phyloP scores from a whole-genome alignment of 2,113 vertebrate species.

The Corythaeola cristata region DNA sequence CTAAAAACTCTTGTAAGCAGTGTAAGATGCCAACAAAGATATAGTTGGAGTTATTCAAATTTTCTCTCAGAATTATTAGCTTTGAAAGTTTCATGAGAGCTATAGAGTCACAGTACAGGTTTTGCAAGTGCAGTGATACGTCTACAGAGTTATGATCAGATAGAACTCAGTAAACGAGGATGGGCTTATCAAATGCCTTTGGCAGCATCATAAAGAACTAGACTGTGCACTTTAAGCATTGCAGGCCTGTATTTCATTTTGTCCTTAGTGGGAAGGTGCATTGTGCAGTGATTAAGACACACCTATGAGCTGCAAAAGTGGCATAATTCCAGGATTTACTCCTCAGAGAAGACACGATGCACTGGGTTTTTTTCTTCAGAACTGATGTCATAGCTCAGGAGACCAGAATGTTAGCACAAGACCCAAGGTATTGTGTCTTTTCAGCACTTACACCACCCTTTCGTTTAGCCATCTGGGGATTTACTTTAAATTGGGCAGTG shows the following conservation, averaged over 20 bases:
- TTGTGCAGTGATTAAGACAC: background rate
- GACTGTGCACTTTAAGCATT: background rate
- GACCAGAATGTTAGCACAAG: background rate
- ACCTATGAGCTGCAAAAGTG: background rate
- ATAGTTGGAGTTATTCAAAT: background rate
- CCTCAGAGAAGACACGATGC: background rate
- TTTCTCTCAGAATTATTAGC: background rate
- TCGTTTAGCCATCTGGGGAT: background rate
- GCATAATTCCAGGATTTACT: background rate
- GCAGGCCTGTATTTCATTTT: background rate
- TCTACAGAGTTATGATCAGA: slow-evolving; percentile 13
- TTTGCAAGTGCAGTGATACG: background rate
- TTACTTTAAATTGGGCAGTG: background rate
- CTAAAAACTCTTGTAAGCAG: background rate
- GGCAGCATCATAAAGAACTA: slow-evolving; percentile 2
- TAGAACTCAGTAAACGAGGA: background rate
- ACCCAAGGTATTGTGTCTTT: background rate
- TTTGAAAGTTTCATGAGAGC: background rate
- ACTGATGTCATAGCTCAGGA: background rate
- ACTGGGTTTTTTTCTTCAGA: background rate
- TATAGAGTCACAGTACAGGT: slow-evolving; percentile 12
- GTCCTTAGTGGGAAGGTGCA: background rate
- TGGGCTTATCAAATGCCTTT: slow-evolving; percentile 14
- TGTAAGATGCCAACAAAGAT: background rate
- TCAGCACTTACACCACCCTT: background rate